Evolutionary conservation across 2,888 invertebrate species (phyloP).

Genomic region (Orchesella flavescens): DNA sequence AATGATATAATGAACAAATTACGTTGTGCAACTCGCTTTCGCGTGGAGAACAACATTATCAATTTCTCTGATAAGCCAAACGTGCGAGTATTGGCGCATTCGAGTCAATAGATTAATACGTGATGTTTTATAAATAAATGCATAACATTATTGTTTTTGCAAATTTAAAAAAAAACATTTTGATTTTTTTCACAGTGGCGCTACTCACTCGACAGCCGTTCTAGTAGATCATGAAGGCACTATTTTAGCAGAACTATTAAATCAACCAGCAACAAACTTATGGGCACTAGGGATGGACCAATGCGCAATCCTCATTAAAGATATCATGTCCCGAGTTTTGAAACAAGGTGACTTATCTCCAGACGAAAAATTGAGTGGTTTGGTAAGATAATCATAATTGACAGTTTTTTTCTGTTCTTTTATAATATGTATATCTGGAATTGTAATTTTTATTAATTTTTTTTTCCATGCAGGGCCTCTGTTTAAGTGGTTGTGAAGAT

Average conservation of each 20-base stretch:
- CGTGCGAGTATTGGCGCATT: too few species aligned
- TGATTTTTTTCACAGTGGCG: not conserved
- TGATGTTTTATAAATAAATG: too few species aligned
- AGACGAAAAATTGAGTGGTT: slow-evolving; percentile 79
- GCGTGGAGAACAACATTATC: too few species aligned
- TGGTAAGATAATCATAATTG: slow-evolving; percentile 78
- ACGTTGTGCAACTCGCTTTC: too few species aligned
- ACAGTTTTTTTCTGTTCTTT: not conserved
- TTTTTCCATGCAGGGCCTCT: slow-evolving; percentile 79
- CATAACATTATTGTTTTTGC: too few species aligned
- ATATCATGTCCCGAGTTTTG: slow-evolving; percentile 83
- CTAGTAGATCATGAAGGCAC: not conserved
- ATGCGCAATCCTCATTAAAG: slow-evolving; percentile 82
- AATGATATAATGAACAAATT: too few species aligned
- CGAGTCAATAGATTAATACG: too few species aligned
- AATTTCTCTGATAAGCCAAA: too few species aligned
- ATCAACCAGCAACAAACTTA: not conserved
- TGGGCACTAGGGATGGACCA: slow-evolving; percentile 83
- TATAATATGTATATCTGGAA: too few species aligned
- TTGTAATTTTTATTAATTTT: too few species aligned
- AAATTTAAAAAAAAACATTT: too few species aligned
- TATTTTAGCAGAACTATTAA: not conserved
- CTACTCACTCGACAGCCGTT: not conserved
- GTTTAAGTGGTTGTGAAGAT: slow-evolving; percentile 93
- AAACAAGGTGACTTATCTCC: slow-evolving; percentile 78